Conservation (phyloP, 2,888 invertebrate genomes). For the Drosophila tanythrix region DNA sequence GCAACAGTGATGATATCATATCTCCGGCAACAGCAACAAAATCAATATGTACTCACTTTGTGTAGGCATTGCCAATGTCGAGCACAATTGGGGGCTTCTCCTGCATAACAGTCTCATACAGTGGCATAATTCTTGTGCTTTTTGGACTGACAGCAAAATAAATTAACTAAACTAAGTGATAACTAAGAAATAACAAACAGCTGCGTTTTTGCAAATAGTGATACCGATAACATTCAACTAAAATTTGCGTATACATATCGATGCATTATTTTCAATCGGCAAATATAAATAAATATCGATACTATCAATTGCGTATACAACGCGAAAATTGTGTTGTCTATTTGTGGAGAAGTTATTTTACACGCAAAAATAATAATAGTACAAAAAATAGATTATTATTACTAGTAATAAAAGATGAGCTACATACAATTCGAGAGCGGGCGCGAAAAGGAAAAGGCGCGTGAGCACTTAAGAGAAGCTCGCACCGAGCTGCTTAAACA, state of each 20-base stretch:
- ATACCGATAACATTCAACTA: conserved; percentile 10
- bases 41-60: conserved; percentile 89
- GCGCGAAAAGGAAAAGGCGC: conserved; percentile 77
- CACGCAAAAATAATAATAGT: background rate
- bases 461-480: conserved; percentile 77
- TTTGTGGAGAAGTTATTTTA: background rate
- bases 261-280: background rate
- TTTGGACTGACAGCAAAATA: background rate
- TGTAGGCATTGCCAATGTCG: conserved; percentile 95
- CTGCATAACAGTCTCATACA: conserved; percentile 93
- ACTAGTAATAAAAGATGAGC: conserved; percentile 66
- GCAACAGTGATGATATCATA: conserved; percentile 61
- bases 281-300: background rate
- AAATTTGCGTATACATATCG: conserved; percentile 6
- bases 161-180: conserved; percentile 13
- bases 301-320: background rate
- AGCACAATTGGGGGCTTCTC: conserved; percentile 96
- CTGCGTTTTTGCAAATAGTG: conserved; percentile 12
- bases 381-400: background rate
- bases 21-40: conserved; percentile 3
- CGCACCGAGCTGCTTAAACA: conserved; percentile 75
- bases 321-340: background rate
- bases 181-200: conserved; percentile 16
- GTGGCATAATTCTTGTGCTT: conserved; percentile 86
- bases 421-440: conserved; percentile 82